Evolutionary conservation across 2,888 invertebrate species (phyloP).

Genomic region (Xanthia icteritia): DNA sequence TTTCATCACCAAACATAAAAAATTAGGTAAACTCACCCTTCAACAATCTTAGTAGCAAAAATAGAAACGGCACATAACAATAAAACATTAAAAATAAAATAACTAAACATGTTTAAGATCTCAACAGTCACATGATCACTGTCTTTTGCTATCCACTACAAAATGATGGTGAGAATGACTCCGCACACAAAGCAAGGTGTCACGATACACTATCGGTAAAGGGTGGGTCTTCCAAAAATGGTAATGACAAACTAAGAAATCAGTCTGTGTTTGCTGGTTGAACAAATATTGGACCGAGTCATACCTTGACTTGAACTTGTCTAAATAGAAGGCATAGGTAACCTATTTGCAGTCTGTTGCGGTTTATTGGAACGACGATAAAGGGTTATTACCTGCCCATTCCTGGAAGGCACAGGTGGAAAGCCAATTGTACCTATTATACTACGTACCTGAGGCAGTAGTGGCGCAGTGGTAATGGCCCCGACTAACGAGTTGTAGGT

Average conservation of each 20-base stretch:
- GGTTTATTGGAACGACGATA: slow-evolving; percentile 16
- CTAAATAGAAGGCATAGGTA: slow-evolving; percentile 39
- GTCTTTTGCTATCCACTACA: slow-evolving; percentile 67
- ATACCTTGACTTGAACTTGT: slow-evolving; percentile 49
- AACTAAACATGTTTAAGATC: slow-evolving; percentile 82
- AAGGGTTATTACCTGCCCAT: slow-evolving; percentile 1
- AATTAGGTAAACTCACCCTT: slow-evolving; percentile 78
- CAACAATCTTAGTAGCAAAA: slow-evolving; percentile 79
- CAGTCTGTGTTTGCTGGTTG: slow-evolving; percentile 79
- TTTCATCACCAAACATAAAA: not conserved
- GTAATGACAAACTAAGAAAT: slow-evolving; percentile 83
- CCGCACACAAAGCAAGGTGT: slow-evolving; percentile 77
- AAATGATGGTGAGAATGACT: slow-evolving; percentile 81
- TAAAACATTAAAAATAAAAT: slow-evolving; percentile 77
- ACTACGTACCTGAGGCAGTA: too few relatives aligned
- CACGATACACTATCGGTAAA: slow-evolving; percentile 79
- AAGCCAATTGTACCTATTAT: not conserved
- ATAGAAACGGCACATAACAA: slow-evolving; percentile 77
- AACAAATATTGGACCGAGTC: slow-evolving; percentile 69
- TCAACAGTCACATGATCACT: slow-evolving; percentile 70
- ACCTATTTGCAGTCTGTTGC: slow-evolving; percentile 35
- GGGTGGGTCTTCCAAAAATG: slow-evolving; percentile 85
- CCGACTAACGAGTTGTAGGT: too few relatives aligned
- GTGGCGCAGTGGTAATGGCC: too few relatives aligned
- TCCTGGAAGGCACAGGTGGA: not conserved